Conservation (phyloP, 35 echinoderm and acorn worm species). For the Strongylocentrotus purpuratus region DNA sequence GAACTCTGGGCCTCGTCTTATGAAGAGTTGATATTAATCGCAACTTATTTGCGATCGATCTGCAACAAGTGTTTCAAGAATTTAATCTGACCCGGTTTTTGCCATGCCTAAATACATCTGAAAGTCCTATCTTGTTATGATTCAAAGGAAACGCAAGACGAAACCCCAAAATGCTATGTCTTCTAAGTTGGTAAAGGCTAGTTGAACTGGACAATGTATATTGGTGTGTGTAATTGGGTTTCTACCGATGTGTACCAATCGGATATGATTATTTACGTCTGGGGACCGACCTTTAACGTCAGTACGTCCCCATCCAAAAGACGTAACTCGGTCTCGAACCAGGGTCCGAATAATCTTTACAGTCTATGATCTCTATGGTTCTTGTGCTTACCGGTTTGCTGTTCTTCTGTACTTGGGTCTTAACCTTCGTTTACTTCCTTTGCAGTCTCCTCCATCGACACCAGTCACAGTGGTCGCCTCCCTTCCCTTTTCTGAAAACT, state of each 20-base stretch:
- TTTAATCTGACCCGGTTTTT: no score
- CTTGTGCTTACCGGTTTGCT: slow-evolving; percentile 65
- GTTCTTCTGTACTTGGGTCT: slow-evolving; percentile 73
- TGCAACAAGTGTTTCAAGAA: no score
- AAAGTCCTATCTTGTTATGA: not conserved
- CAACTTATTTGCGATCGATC: no score
- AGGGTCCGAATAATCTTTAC: no score
- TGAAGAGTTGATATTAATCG: no score
- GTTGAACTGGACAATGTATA: not conserved
- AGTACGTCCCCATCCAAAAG: no score
- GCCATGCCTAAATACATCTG: not conserved
- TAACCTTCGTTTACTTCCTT: slow-evolving; percentile 87
- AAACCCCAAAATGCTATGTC: not conserved
- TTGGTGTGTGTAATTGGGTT: no score
- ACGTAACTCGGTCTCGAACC: no score
- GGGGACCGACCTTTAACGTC: no score
- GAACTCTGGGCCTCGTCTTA: no score
- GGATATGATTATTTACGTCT: no score
- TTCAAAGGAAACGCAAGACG: not conserved
- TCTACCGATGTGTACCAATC: no score
- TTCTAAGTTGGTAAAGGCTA: not conserved
- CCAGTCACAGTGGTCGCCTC: slow-evolving; percentile 87
- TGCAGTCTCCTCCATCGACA: slow-evolving; percentile 67
- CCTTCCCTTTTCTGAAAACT: slow-evolving; percentile 77
- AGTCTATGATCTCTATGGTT: not conserved